These are phyloP conservation scores for Listrodromus nycthemerus DNA, from an alignment of 2,888 invertebrate species.

Conservation along the genomic window DNA sequence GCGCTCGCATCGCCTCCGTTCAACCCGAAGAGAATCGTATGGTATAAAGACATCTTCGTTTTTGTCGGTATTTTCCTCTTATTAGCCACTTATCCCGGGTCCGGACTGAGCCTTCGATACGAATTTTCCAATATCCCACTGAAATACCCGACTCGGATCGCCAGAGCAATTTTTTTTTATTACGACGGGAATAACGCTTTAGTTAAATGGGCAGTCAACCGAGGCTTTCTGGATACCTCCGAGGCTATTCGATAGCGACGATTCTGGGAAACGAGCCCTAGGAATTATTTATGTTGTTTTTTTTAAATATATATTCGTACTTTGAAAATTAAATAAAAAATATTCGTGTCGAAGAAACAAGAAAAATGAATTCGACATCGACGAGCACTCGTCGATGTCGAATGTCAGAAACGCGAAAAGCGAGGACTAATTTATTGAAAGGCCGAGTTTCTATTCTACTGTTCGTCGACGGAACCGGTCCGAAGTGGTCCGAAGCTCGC, in stretches of 20 bases:
- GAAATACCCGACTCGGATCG: background rate
- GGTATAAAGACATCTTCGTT: background rate
- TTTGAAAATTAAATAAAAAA: too few relatives aligned
- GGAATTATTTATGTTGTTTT: too few relatives aligned
- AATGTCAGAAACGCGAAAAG: background rate
- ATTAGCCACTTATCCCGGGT: background rate
- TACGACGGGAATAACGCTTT: background rate
- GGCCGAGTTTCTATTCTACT: background rate
- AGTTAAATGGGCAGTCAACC: background rate
- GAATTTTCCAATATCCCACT: background rate
- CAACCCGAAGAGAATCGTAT: background rate
- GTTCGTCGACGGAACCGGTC: background rate
- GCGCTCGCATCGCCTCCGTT: background rate
- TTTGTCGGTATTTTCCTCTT: background rate
- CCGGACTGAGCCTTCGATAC: background rate
- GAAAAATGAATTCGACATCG: too few relatives aligned
- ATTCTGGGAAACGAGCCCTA: too few relatives aligned
- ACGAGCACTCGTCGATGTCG: background rate
- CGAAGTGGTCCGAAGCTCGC: background rate
- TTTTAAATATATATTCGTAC: too few relatives aligned
- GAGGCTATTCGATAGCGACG: background rate
- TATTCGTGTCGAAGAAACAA: too few relatives aligned
- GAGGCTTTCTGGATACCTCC: background rate
- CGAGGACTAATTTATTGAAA: background rate
- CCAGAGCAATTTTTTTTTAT: background rate